phyloP scores from a whole-genome alignment of 2,888 invertebrate genomes.

The Tribolium freemani region DNA sequence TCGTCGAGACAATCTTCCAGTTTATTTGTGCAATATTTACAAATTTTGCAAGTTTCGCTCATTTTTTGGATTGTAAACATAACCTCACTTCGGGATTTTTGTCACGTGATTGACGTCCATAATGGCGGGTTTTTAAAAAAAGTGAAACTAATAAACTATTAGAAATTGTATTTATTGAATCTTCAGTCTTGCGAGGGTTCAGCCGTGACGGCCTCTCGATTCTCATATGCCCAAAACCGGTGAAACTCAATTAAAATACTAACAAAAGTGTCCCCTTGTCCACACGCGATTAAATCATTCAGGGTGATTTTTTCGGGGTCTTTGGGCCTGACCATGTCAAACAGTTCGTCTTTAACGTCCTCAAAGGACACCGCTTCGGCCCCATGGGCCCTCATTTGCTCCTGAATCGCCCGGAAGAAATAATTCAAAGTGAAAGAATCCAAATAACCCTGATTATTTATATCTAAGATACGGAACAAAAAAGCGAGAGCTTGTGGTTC shows the following conservation, averaged over 20 bases:
- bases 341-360: constrained; percentile 97
- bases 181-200: constrained; percentile 69
- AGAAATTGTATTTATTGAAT: background rate
- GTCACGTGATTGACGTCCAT: background rate
- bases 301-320: constrained; percentile 88
- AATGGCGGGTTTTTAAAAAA: background rate
- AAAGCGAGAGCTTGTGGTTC: constrained; percentile 94
- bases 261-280: constrained; percentile 93
- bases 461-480: constrained; percentile 91
- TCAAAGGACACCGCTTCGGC: constrained; percentile 93
- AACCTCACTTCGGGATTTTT: constrained; percentile 2
- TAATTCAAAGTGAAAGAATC: constrained; percentile 93
- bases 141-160: background rate
- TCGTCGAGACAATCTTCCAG: constrained; percentile 73
- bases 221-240: constrained; percentile 97
- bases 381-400: constrained; percentile 88
- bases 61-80: constrained; percentile 7
- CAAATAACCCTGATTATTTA: constrained; percentile 88
- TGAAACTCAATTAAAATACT: constrained; percentile 95
- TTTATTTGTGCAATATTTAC: constrained; percentile 73
- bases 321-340: constrained; percentile 96
- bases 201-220: constrained; percentile 84
- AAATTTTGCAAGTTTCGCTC: constrained; percentile 57
- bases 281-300: constrained; percentile 86
- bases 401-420: constrained; percentile 94